Base-by-base conservation (phyloP, 2,888 invertebrate species). In the Gasteruption jaculator region DNA sequence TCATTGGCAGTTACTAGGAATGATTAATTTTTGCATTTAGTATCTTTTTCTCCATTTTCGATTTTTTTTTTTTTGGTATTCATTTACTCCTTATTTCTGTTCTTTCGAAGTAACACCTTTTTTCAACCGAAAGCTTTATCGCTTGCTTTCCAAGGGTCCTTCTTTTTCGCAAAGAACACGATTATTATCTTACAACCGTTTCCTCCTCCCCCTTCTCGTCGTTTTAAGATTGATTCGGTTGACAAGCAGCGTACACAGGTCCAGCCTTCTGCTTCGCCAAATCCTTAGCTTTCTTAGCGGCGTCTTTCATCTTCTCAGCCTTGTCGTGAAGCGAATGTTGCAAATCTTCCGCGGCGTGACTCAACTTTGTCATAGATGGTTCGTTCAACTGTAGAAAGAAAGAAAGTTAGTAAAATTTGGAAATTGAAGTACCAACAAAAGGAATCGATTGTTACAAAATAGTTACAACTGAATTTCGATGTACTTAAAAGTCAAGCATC, bases 211-310 rank as follows among this genome's bases (percentile, higher is more conserved):
- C n/a, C n/a, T n/a, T n/a, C n/a, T n/a, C n/a, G n/a, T n/a, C n/a
- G n/a, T n/a, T 49, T 60, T 61, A 70, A n/a, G 68, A 64, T 33
- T 71, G 65, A 41, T 60, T 66, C 6, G 70, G 54, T 32, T 65
- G 65, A 41, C 62, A 71, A 4, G 65, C 62, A 19, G 62, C 68
- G 53, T 65, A 71, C 50, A 71, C 64, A 64, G 71, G 66, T 73
- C 72, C 60, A 73, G 79, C 56, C 65, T 74, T 73, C 40, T 74
- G 67, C 52, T 76, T 89, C 33, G 91, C 87, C 51, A 87, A 78
- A 69, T 88, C 86, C 18, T 85, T 86, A 38, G 89, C 87, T 58
- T 83, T 84, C 61, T 85, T 85, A 1, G 88, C 89, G 0, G 85
- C 86, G 45, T 83, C 85, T 60, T 88, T 87, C 63, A 91, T 74